A percentile compares a stretch with the other conserved stretches of the same genome.
These are phyloP conservation scores for Saguinus midas DNA, from an alignment of 2,113 vertebrate genomes.

Conservation along the genomic window DNA sequence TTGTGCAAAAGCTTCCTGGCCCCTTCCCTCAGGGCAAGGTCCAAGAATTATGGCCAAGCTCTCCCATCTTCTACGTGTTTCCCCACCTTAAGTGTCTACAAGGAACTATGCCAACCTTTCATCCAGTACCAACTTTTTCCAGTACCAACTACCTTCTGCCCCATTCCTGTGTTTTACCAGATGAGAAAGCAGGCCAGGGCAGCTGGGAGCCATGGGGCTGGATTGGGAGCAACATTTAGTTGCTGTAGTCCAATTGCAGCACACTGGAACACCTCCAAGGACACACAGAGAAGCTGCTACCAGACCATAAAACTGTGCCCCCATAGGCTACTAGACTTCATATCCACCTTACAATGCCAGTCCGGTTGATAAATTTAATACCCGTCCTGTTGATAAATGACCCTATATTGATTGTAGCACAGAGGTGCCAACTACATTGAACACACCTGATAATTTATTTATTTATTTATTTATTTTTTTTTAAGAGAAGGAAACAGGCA, in stretches of 20 bases:
- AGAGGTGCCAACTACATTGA: background rate
- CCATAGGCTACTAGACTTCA: too few species aligned
- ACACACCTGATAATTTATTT: background rate
- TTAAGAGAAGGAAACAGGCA: background rate
- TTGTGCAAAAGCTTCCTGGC: background rate
- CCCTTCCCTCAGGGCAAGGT: background rate
- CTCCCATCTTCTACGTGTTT: constrained; percentile 28
- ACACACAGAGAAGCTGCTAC: background rate
- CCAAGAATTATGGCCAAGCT: constrained; percentile 18
- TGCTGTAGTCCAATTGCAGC: background rate
- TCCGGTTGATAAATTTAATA: too few species aligned
- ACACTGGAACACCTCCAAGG: background rate
- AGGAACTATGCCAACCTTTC: background rate
- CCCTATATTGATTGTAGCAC: too few species aligned
- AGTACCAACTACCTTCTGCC: background rate
- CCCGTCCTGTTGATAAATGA: background rate
- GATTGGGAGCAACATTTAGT: background rate
- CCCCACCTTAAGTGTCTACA: background rate
- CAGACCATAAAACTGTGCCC: background rate
- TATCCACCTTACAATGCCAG: background rate
- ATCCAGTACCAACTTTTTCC: background rate
- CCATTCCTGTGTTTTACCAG: background rate
- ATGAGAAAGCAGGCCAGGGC: background rate
- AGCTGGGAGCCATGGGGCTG: background rate
- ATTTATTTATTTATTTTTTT: background rate